phyloP scores from a whole-genome alignment of 1,140 invertebrate species.

The Tetramorium alpestre region DNA sequence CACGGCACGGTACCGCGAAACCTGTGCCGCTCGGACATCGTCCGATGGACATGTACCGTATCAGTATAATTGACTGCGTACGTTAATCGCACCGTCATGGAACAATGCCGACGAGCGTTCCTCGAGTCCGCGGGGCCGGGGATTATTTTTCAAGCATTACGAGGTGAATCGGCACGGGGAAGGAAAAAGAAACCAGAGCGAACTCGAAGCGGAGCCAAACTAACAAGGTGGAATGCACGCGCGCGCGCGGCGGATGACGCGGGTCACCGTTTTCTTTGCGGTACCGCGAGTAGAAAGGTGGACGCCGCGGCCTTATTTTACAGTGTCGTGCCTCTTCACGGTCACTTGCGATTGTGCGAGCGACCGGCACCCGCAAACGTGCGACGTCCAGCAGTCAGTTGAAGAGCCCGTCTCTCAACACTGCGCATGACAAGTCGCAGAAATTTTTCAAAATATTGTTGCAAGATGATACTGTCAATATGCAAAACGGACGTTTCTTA shows the following conservation, averaged over 20 bases:
- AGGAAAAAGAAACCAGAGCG: slow-evolving; percentile 57
- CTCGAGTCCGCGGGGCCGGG: neutral
- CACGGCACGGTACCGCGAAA: neutral
- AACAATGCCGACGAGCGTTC: slow-evolving; percentile 68
- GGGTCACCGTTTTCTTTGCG: slow-evolving; percentile 75
- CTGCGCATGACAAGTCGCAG: neutral
- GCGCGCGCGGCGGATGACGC: slow-evolving; percentile 57
- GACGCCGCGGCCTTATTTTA: slow-evolving; percentile 76
- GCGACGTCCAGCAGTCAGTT: slow-evolving; percentile 11
- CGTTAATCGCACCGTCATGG: slow-evolving; percentile 70
- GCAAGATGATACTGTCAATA: neutral
- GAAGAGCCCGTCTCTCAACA: neutral
- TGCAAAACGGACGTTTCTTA: neutral
- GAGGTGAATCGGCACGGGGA: slow-evolving; percentile 58
- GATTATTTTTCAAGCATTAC: slow-evolving; percentile 66
- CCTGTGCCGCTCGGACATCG: neutral
- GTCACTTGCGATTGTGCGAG: slow-evolving; percentile 72
- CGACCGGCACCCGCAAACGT: slow-evolving; percentile 70
- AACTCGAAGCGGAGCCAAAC: slow-evolving; percentile 62
- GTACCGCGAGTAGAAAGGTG: slow-evolving; percentile 75
- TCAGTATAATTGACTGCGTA: slow-evolving; percentile 73
- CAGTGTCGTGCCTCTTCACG: slow-evolving; percentile 76
- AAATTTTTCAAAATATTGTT: neutral
- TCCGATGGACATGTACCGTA: slow-evolving; percentile 60
- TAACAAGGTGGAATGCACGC: slow-evolving; percentile 71